phyloP scores from a whole-genome alignment of 2,888 invertebrate species.

The Acanthosepion lycidas region DNA sequence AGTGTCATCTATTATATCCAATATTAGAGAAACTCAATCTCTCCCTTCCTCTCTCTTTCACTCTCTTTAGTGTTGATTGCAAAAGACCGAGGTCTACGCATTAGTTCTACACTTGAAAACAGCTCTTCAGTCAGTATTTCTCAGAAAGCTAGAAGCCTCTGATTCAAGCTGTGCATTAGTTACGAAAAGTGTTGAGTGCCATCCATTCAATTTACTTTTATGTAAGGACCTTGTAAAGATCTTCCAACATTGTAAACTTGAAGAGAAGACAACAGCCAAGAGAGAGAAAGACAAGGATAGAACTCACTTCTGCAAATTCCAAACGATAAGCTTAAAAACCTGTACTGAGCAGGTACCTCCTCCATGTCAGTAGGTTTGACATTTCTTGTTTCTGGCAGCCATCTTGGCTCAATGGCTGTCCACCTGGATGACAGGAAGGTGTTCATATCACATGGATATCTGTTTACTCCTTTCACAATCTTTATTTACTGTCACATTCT shows the following conservation, averaged over 20 bases:
- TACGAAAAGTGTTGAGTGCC: background rate
- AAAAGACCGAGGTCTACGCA: conserved; percentile 1
- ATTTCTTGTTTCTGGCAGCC: conserved; percentile 20
- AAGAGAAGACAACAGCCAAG: background rate
- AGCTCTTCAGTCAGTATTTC: background rate
- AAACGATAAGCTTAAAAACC: conserved; percentile 33
- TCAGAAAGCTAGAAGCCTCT: conserved; percentile 2
- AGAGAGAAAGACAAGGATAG: background rate
- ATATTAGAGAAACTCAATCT: background rate
- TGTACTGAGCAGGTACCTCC: conserved; percentile 17
- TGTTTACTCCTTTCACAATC: conserved; percentile 23
- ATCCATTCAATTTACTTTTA: conserved; percentile 33
- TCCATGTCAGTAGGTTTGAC: background rate
- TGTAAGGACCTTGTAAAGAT: conserved; percentile 33
- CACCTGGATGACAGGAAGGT: background rate
- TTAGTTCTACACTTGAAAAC: conserved; percentile 33
- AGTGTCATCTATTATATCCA: conserved; percentile 11
- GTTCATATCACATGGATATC: conserved; percentile 23
- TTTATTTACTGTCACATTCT: conserved; percentile 33
- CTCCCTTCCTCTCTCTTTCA: background rate
- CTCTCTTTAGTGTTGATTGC: background rate
- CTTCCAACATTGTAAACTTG: background rate
- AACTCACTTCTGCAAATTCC: conserved; percentile 4
- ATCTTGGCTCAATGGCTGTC: conserved; percentile 33
- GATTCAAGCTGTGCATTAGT: conserved; percentile 17